Conservation (phyloP, 2,113 vertebrate species). For the Equus quagga region DNA sequence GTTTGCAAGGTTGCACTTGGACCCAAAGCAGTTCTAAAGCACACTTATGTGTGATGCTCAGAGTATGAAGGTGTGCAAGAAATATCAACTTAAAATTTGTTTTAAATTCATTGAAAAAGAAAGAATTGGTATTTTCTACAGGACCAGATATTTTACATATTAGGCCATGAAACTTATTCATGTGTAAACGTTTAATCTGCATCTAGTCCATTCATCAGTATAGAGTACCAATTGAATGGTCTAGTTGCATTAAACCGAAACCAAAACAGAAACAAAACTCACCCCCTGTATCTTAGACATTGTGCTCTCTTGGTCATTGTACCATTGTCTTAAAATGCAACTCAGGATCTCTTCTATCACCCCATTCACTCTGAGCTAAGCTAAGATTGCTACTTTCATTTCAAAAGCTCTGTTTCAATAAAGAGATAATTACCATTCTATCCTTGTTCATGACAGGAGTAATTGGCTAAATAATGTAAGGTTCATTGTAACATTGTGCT, state of each 20-base stretch:
- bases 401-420: background rate
- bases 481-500: background rate
- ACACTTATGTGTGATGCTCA: background rate
- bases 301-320: background rate
- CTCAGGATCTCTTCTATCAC: background rate
- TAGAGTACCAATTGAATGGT: background rate
- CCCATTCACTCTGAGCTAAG: background rate
- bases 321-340: constrained; percentile 6
- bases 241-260: background rate
- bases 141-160: background rate
- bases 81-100: background rate
- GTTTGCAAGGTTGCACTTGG: background rate
- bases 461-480: background rate
- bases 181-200: background rate
- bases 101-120: background rate
- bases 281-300: background rate
- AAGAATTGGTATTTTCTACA: background rate
- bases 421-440: background rate
- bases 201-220: background rate
- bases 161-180: background rate
- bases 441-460: background rate
- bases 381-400: background rate
- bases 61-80: background rate
- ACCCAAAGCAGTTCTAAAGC: background rate
- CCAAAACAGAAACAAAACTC: background rate